Evolutionary conservation across 2,888 invertebrate genomes (phyloP).

Genomic region (Napeogenes inachia): DNA sequence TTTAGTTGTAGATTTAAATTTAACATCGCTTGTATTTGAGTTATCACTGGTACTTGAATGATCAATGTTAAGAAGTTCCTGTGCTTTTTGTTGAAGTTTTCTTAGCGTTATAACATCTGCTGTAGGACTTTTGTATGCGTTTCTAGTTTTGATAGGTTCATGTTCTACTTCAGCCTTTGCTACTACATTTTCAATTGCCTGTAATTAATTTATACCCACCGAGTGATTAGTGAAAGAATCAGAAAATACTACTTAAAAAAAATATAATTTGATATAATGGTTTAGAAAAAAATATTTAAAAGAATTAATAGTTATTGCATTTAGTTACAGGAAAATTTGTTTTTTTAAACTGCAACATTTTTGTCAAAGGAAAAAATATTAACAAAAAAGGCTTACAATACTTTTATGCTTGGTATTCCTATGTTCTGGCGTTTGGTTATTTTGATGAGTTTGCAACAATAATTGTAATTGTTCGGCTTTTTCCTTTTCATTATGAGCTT

Average conservation of each 20-base stretch:
- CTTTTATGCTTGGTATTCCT: slow-evolving; percentile 15
- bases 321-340: no score
- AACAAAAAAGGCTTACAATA: slow-evolving; percentile 23
- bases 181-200: slow-evolving; percentile 12
- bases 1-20: slow-evolving; percentile 19
- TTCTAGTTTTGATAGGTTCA: slow-evolving; percentile 26
- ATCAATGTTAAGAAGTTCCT: slow-evolving; percentile 58
- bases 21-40: slow-evolving; percentile 41
- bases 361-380: no score
- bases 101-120: slow-evolving; percentile 51
- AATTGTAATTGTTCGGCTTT: slow-evolving; percentile 50
- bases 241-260: no score
- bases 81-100: slow-evolving; percentile 63
- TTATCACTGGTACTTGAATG: slow-evolving; percentile 57
- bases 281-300: no score
- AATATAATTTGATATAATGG: no score
- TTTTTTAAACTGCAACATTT: no score
- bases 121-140: slow-evolving; percentile 36
- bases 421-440: slow-evolving; percentile 29
- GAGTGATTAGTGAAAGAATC: no score
- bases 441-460: slow-evolving; percentile 48
- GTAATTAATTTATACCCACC: neutral
- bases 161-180: slow-evolving; percentile 19
- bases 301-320: no score
- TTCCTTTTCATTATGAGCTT: slow-evolving; percentile 53